phyloP scores from a whole-genome alignment of 2,888 invertebrate genomes.

The Scaptomyza cyrtandrae region DNA sequence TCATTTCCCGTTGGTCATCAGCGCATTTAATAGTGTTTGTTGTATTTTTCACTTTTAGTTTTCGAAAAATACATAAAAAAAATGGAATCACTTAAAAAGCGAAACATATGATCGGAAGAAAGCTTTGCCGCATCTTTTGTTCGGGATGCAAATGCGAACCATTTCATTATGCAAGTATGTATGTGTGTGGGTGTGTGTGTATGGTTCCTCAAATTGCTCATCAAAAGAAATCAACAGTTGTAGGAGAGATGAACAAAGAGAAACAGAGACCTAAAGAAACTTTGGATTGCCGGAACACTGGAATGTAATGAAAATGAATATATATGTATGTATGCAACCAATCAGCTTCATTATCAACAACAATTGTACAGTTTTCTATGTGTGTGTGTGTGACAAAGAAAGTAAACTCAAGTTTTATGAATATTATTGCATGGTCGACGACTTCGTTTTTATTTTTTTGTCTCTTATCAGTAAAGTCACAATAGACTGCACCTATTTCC shows the following conservation, averaged over 20 bases:
- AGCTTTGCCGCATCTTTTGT: constrained; percentile 65
- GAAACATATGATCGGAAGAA: constrained; percentile 55
- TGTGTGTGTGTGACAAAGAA: constrained; percentile 37
- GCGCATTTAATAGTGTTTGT: constrained; percentile 22
- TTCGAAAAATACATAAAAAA: constrained; percentile 19
- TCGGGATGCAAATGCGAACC: constrained; percentile 65
- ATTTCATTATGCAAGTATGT: not conserved
- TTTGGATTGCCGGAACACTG: not conserved
- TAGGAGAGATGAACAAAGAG: constrained; percentile 2
- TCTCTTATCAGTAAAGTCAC: constrained; percentile 16
- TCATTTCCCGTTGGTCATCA: not conserved
- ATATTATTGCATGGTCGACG: constrained; percentile 22
- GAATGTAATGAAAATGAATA: constrained; percentile 39
- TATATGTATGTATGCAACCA: constrained; percentile 46
- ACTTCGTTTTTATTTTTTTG: not conserved
- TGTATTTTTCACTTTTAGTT: constrained; percentile 53
- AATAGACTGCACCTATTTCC: not conserved
- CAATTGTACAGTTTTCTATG: constrained; percentile 13
- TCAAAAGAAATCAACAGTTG: constrained; percentile 70
- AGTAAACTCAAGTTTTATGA: constrained; percentile 42
- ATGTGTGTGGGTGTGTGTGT: too few species aligned
- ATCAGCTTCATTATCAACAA: constrained; percentile 52
- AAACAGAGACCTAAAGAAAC: constrained; percentile 12
- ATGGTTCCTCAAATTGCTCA: constrained; percentile 51
- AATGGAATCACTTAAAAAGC: constrained; percentile 60